Conservation (phyloP, 1,140 invertebrate species). For the Ceratina calcarata region DNA sequence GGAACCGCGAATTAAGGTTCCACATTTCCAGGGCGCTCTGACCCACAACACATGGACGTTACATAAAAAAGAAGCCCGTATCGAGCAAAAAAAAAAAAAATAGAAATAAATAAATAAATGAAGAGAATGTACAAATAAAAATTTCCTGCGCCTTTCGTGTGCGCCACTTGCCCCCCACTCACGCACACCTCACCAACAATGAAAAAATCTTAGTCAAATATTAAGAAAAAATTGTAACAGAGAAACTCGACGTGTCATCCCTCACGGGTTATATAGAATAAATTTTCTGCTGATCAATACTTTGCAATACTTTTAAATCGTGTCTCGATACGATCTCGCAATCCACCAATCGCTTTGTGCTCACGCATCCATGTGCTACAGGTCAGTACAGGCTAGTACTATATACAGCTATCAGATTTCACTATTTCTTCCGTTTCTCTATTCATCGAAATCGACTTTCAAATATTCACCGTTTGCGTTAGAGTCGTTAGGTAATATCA, state of each 20-base stretch:
- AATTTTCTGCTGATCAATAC: constrained; percentile 36
- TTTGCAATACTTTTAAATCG: constrained; percentile 45
- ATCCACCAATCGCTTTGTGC: constrained; percentile 69
- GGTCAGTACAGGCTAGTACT: constrained; percentile 81
- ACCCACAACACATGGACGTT: constrained; percentile 81
- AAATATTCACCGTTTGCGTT: background rate
- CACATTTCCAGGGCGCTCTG: constrained; percentile 77
- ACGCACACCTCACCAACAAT: constrained; percentile 72
- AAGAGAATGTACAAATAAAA: constrained; percentile 47
- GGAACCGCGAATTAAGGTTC: constrained; percentile 36
- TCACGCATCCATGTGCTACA: constrained; percentile 81
- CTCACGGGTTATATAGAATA: constrained; percentile 36
- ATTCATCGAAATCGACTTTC: background rate
- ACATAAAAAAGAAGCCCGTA: constrained; percentile 64
- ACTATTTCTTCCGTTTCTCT: constrained; percentile 23
- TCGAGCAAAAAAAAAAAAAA: constrained; percentile 59
- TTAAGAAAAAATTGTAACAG: constrained; percentile 60
- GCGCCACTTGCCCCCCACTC: constrained; percentile 70
- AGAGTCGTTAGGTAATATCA: constrained; percentile 43
- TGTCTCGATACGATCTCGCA: constrained; percentile 61
- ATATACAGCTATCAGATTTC: constrained; percentile 76
- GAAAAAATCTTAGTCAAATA: constrained; percentile 43
- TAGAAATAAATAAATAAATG: constrained; percentile 39
- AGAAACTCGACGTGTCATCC: constrained; percentile 65
- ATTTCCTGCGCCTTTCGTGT: constrained; percentile 48